These are phyloP conservation scores for Sinocyclocheilus rhinocerous DNA, from an alignment of 2,113 vertebrate species.

Conservation along the genomic window DNA sequence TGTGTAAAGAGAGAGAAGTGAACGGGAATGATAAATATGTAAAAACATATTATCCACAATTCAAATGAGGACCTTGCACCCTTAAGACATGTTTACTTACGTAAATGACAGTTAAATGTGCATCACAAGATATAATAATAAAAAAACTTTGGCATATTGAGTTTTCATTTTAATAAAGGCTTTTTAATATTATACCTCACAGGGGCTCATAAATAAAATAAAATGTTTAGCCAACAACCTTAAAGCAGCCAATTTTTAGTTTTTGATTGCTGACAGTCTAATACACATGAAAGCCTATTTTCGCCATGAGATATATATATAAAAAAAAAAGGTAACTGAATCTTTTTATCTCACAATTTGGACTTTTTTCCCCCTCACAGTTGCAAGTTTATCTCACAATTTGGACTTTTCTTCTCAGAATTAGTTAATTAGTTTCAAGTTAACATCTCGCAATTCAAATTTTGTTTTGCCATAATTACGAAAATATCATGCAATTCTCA, in stretches of 20 bases:
- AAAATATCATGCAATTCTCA: background rate
- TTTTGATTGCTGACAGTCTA: background rate
- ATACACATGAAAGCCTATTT: background rate
- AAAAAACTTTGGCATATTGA: background rate
- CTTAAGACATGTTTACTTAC: background rate
- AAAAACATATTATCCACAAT: slow-evolving; percentile 6
- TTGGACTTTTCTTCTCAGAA: no score
- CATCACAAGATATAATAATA: background rate
- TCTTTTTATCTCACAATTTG: no score
- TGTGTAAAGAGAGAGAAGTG: slow-evolving; percentile 7
- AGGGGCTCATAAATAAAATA: background rate
- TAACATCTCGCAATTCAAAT: no score
- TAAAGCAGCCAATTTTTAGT: background rate
- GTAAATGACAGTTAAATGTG: background rate
- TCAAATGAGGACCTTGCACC: background rate
- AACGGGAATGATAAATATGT: background rate
- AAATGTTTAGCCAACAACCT: background rate
- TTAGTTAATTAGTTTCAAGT: no score
- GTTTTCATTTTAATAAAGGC: background rate
- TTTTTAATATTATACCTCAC: background rate
- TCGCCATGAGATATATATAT: no score
- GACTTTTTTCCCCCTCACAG: no score
- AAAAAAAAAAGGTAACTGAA: no score
- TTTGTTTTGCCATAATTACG: background rate
- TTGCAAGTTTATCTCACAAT: no score